phyloP scores from a whole-genome alignment of 2,797 vertebrate genomes.

The Mus minutoides region DNA sequence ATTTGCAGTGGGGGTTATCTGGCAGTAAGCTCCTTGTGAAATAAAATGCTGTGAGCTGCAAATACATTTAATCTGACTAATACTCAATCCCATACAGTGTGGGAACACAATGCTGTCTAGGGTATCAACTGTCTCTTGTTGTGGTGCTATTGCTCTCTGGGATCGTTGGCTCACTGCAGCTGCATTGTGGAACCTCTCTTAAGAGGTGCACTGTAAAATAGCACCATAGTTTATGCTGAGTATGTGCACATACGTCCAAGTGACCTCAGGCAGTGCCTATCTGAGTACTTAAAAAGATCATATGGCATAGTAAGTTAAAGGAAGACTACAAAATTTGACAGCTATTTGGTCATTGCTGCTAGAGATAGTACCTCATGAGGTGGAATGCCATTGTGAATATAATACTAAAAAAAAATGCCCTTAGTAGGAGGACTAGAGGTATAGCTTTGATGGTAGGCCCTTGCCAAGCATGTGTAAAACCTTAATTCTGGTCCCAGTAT shows the following conservation, averaged over 20 bases:
- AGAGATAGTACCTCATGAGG: not conserved
- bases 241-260: not conserved
- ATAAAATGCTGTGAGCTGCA: not conserved
- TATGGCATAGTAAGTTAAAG: not conserved
- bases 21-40: not conserved
- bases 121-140: not conserved
- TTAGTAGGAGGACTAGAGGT: not conserved
- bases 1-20: not conserved
- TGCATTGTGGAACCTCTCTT: not conserved
- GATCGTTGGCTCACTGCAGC: not conserved
- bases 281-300: not conserved
- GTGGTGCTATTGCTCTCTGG: not conserved
- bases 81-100: not conserved
- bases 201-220: not conserved
- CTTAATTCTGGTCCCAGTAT: not conserved
- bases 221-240: not conserved
- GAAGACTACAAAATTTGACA: not conserved
- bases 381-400: not conserved
- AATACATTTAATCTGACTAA: not conserved
- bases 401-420: not conserved
- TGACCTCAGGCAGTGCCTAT: not conserved
- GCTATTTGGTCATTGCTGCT: not conserved
- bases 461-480: not conserved
- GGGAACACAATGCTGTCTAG: not conserved
- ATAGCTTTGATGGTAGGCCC: not conserved